phyloP scores from a whole-genome alignment of 2,888 invertebrate genomes.

The Diloba caeruleocephala region DNA sequence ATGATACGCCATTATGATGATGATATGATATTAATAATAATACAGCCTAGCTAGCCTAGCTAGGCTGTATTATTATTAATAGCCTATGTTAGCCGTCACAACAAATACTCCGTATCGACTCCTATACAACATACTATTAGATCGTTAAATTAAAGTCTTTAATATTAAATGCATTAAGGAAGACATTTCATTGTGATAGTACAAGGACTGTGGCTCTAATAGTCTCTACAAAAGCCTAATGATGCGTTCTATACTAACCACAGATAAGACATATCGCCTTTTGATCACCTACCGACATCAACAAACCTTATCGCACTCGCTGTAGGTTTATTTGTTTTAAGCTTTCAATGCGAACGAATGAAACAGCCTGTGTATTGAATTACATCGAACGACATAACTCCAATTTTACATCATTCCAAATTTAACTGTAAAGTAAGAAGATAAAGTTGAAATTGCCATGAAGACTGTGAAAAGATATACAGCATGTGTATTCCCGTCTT shows the following conservation, averaged over 20 bases:
- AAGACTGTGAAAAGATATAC: conserved; percentile 57
- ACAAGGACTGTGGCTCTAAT: conserved; percentile 6
- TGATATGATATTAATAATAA: too few relatives aligned
- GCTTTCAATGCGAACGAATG: conserved; percentile 86
- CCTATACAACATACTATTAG: neutral
- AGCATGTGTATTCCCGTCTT: conserved; percentile 68
- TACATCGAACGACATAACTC: conserved; percentile 61
- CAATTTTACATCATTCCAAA: conserved; percentile 14
- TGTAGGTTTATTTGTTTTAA: conserved; percentile 87
- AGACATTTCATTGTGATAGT: conserved; percentile 23
- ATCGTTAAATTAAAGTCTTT: neutral
- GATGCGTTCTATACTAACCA: conserved; percentile 47
- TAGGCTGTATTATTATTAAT: too few relatives aligned
- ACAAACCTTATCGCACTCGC: conserved; percentile 79
- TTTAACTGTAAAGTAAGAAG: fast-evolving
- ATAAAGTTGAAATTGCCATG: conserved; percentile 54
- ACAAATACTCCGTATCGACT: too few relatives aligned
- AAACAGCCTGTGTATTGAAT: conserved; percentile 79
- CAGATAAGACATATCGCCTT: conserved; percentile 71
- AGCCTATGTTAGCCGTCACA: too few relatives aligned
- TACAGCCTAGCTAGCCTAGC: too few relatives aligned
- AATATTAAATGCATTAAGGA: conserved; percentile 1
- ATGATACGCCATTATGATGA: too few relatives aligned
- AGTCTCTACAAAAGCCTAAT: conserved; percentile 45
- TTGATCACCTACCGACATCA: conserved; percentile 79